phyloP scores from a whole-genome alignment of 1,140 invertebrate species.

The Delia radicum region DNA sequence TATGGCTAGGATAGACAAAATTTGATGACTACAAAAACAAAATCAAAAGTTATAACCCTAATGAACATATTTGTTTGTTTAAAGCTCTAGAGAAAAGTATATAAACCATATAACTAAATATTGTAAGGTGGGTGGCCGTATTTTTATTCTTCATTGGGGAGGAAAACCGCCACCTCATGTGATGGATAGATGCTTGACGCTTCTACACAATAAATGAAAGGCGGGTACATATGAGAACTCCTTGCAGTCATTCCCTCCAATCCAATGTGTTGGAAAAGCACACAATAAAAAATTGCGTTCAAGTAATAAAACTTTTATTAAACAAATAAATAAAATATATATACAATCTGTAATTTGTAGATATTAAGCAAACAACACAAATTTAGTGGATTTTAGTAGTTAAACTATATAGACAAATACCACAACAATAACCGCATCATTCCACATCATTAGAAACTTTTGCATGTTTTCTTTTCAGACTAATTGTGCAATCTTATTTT shows the following conservation, averaged over 20 bases:
- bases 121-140: constrained; percentile 11
- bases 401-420: background rate
- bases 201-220: background rate
- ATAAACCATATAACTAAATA: background rate
- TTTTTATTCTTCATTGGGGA: background rate
- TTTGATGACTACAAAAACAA: no score
- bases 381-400: background rate
- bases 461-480: no score
- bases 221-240: background rate
- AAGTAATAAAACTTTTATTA: background rate
- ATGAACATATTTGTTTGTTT: background rate
- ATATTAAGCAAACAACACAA: background rate
- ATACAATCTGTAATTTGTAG: background rate
- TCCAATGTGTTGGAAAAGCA: background rate
- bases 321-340: background rate
- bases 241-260: background rate
- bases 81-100: background rate
- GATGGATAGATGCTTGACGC: background rate
- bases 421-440: background rate
- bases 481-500: background rate
- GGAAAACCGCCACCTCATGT: background rate
- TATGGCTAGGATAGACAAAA: no score
- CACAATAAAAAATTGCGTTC: background rate
- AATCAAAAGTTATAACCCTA: no score
- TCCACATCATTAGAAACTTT: background rate